Evolutionary conservation across 2,888 invertebrate genomes (phyloP).

Genomic region (Trichopria drosophilae): DNA sequence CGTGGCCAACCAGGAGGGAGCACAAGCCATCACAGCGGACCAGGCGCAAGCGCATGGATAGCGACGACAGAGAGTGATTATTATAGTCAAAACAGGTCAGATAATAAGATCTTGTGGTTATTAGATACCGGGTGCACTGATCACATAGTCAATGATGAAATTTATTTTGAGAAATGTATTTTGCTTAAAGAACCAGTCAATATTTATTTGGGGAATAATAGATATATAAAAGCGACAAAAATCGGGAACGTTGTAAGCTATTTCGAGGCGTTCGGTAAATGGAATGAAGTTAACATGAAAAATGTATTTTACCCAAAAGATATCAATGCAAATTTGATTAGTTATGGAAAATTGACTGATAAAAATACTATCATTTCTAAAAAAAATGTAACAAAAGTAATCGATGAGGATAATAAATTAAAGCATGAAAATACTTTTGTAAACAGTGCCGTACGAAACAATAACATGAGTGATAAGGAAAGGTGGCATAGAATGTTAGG

Average conservation of each 20-base stretch:
- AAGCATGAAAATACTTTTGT: too few relatives aligned
- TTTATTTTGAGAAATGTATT: slow-evolving; percentile 11
- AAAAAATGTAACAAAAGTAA: slow-evolving; percentile 1
- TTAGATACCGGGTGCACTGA: too few relatives aligned
- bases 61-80: slow-evolving; percentile 4
- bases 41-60: too few relatives aligned
- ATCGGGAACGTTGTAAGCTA: slow-evolving; percentile 5
- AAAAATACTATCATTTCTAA: too few relatives aligned
- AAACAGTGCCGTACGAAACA: too few relatives aligned
- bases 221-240: slow-evolving; percentile 6
- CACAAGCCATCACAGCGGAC: not conserved
- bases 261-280: slow-evolving; percentile 2
- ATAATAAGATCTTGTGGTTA: slow-evolving; percentile 10
- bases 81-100: too few relatives aligned
- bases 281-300: not conserved
- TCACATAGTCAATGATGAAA: slow-evolving; percentile 16
- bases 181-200: slow-evolving; percentile 6
- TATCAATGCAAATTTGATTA: slow-evolving; percentile 10
- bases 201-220: slow-evolving; percentile 11
- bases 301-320: slow-evolving; percentile 10
- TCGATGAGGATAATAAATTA: slow-evolving; percentile 1
- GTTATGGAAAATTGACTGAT: slow-evolving; percentile 6
- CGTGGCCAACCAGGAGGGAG: not conserved
- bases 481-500: not conserved
- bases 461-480: not conserved